Base-by-base conservation (phyloP, 2,888 invertebrate genomes). In the Chironomus tentans region DNA sequence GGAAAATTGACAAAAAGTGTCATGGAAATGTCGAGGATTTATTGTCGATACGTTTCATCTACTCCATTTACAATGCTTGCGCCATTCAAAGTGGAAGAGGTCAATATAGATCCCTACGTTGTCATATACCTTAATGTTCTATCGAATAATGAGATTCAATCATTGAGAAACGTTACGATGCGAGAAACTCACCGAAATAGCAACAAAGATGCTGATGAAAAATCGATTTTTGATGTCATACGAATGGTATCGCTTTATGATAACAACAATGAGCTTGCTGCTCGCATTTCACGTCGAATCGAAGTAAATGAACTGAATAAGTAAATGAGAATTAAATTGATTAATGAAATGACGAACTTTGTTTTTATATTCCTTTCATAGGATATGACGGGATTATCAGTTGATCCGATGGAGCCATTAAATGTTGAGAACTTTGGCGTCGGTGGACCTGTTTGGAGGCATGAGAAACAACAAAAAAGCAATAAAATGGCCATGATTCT, bases 101-200 rank as follows among this genome's bases (percentile, higher is more conserved):
- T 86, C 0, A 84, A 84, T 78, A 79, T 83, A 48, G 82, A 86
- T 47, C 89, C 89, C 0, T 81, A 83, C 75, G 83, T 89, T 21
- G 82, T 85, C 10, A 78, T 88, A 38, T 89, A 85, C 79, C 86
- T 88, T 78, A 86, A 88, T 78, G 85, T 89, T 10, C 81, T 91
- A 62, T 84, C 82, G 38, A 88, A 90, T 78, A 79, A 80, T 0
- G 90, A 91, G 81, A 88, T 89, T 65, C 65, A 65, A 65, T 65
- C 65, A 24, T 24, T 65, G 65, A 65, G 38, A 38, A 38, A 38
- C 10, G 38, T 38, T 38, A 38, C 38, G 38, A 38, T 38, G 10
- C 38, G 38, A 65, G n/a, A 65, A 22, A 24, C 13, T 65, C 18
- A 15, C 15, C n/a, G 50, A 13, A 50, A 15, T 50, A 56, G 15